Percentiles rank a stretch among this genome's conserved stretches.
Evolutionary conservation across 1,140 invertebrate species (phyloP).

Genomic region (Dinoponera quadriceps): DNA sequence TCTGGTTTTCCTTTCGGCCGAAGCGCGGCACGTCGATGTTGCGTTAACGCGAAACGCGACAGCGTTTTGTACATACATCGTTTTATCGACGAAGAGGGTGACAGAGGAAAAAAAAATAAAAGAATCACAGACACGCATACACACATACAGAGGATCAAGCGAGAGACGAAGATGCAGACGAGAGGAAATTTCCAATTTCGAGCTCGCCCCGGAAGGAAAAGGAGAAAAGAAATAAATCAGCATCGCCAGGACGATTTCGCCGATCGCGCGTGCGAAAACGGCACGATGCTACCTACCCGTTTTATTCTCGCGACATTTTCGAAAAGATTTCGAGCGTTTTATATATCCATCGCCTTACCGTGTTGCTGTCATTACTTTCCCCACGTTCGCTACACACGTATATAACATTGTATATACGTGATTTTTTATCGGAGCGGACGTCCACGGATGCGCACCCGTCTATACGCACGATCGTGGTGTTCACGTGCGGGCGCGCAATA

Average conservation of each 20-base stretch:
- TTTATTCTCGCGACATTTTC: slow-evolving; percentile 18
- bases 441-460: no score
- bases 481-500: slow-evolving; percentile 1
- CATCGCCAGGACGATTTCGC: slow-evolving; percentile 25
- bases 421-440: slow-evolving; percentile 16
- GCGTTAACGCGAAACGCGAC: slow-evolving; percentile 24
- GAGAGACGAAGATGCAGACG: no score
- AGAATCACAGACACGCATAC: no score
- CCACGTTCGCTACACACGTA: slow-evolving; percentile 11
- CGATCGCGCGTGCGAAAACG: slow-evolving; percentile 13
- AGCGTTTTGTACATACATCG: slow-evolving; percentile 18
- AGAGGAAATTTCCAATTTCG: slow-evolving; percentile 14
- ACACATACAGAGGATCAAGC: no score
- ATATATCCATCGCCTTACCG: not conserved
- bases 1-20: slow-evolving; percentile 11
- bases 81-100: slow-evolving; percentile 10
- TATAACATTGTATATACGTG: slow-evolving; percentile 45
- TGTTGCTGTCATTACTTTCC: not conserved
- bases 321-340: slow-evolving; percentile 12
- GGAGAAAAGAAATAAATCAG: no score
- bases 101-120: not conserved
- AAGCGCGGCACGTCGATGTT: slow-evolving; percentile 3
- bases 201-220: not conserved
- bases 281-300: not conserved
- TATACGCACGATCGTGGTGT: not conserved